Conservation (phyloP, 2,888 invertebrate genomes). For the Pseudococcus jackbeardsleyi region DNA sequence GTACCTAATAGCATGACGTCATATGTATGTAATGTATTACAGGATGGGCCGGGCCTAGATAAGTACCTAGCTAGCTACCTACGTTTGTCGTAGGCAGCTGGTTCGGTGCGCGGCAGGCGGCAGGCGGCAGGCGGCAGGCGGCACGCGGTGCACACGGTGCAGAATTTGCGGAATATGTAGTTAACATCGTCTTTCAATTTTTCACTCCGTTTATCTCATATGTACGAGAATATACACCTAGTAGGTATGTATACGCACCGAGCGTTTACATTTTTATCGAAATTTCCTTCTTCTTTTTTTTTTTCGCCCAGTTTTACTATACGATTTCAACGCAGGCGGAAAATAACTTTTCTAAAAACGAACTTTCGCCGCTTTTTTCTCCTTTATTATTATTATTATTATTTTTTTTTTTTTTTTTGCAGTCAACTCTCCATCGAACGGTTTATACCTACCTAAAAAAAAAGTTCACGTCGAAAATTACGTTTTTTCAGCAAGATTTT, state of each 20-base stretch:
- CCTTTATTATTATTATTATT: no score
- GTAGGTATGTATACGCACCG: no score
- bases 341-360: background rate
- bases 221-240: no score
- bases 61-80: no score
- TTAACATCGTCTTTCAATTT: slow-evolving; percentile 23
- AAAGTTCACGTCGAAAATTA: background rate
- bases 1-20: no score
- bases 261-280: slow-evolving; percentile 16
- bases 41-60: no score
- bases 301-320: background rate
- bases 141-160: no score
- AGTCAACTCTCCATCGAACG: background rate
- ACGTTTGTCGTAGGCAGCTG: no score
- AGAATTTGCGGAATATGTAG: background rate
- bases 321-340: slow-evolving; percentile 13
- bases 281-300: background rate
- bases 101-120: no score
- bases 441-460: background rate
- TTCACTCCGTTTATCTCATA: slow-evolving; percentile 10
- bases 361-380: background rate
- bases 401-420: background rate
- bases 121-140: no score
- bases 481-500: background rate
- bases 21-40: no score